A percentile compares a stretch with the other conserved stretches of the same genome.
phyloP scores from a whole-genome alignment of 2,888 invertebrate species.

The Thecophora atra region DNA sequence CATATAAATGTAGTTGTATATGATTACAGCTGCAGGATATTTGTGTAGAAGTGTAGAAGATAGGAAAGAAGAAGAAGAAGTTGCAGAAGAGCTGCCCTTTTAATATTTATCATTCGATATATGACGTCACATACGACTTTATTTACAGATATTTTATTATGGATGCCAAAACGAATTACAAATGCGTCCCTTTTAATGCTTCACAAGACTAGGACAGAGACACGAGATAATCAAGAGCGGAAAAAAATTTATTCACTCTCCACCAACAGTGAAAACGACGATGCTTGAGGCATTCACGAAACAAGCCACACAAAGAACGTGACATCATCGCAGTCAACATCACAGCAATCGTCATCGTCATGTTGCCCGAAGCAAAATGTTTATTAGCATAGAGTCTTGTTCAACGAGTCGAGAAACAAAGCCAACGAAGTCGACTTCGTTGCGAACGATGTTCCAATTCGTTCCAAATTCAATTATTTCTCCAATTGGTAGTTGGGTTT shows the following conservation, averaged over 20 bases:
- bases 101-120: too few relatives aligned
- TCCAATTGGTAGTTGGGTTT: neutral
- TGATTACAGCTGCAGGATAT: conserved; percentile 1
- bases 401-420: conserved; percentile 8
- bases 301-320: neutral
- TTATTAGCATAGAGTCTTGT: conserved; percentile 11
- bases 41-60: too few relatives aligned
- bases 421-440: neutral
- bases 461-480: conserved; percentile 25
- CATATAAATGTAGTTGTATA: neutral
- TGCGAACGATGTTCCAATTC: neutral
- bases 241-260: neutral
- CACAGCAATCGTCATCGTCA: conserved; percentile 3
- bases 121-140: too few relatives aligned
- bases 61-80: too few relatives aligned
- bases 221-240: neutral
- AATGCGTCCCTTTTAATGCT: neutral
- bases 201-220: neutral
- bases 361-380: conserved; percentile 3
- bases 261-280: neutral
- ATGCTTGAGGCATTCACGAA: neutral
- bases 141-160: too few relatives aligned
- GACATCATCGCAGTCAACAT: neutral
- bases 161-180: too few relatives aligned
- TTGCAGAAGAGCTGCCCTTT: too few relatives aligned